Conservation (phyloP, 2,797 vertebrate genomes). For the Anomalospiza imberbis region DNA sequence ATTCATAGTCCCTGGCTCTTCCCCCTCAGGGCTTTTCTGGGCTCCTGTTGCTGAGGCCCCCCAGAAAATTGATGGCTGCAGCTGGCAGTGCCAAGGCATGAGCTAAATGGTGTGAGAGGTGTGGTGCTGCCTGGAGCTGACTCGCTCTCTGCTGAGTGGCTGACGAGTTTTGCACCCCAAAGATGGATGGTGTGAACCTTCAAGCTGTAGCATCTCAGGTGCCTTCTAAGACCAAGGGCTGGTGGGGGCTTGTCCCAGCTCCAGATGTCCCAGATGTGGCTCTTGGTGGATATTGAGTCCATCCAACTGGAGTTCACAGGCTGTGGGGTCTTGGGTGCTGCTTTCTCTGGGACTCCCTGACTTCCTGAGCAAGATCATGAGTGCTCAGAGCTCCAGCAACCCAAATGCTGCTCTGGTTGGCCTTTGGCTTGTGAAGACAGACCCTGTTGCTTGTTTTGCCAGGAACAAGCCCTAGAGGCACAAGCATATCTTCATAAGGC, state of each 20-base stretch:
- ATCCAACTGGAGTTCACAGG: neutral
- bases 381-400: neutral
- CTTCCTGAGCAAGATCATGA: fast-evolving
- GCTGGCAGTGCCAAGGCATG: neutral
- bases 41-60: neutral
- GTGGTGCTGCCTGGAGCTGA: neutral
- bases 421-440: neutral
- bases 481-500: neutral
- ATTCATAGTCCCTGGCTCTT: neutral
- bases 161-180: neutral
- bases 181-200: neutral
- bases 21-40: constrained; percentile 12
- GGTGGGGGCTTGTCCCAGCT: neutral
- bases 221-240: neutral
- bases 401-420: neutral
- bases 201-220: neutral
- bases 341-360: neutral
- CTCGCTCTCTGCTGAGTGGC: neutral
- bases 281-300: neutral
- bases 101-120: neutral
- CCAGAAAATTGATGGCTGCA: neutral
- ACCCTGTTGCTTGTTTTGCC: neutral
- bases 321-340: fast-evolving
- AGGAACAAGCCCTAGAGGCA: neutral
- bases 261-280: neutral